phyloP scores from a whole-genome alignment of 2,113 vertebrate genomes.

The Petrocephalus microphthalmus region DNA sequence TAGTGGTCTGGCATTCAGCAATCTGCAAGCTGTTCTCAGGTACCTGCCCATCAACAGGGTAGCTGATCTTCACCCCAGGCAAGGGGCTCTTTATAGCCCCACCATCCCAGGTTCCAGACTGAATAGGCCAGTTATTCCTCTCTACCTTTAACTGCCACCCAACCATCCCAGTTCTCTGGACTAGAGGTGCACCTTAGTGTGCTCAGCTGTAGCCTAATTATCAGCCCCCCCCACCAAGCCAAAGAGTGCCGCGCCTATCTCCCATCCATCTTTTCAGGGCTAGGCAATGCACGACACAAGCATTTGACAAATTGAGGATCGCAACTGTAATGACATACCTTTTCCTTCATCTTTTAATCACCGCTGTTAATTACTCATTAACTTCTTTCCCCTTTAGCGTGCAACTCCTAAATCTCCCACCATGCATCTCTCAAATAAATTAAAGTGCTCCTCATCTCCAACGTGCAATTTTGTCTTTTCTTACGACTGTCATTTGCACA shows the following conservation, averaged over 20 bases:
- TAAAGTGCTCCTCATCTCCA: slow-evolving; percentile 85
- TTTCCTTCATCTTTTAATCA: slow-evolving; percentile 88
- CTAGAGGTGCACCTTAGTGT: slow-evolving; percentile 97
- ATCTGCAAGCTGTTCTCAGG: slow-evolving; percentile 82
- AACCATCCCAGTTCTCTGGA: slow-evolving; percentile 99
- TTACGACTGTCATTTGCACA: slow-evolving; percentile 85
- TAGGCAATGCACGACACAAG: slow-evolving; percentile 97
- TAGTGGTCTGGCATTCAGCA: slow-evolving; percentile 77
- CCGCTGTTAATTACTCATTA: slow-evolving; percentile 97
- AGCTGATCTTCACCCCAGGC: slow-evolving; percentile 81
- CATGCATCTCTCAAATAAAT: slow-evolving; percentile 86
- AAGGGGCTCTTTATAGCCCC: slow-evolving; percentile 84
- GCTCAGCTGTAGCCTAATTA: slow-evolving; percentile 96
- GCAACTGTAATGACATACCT: slow-evolving; percentile 98
- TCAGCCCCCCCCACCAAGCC: slow-evolving; percentile 78
- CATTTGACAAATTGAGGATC: slow-evolving; percentile 96
- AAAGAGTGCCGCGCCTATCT: slow-evolving; percentile 90
- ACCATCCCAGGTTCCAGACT: slow-evolving; percentile 70
- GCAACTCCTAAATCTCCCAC: slow-evolving; percentile 84
- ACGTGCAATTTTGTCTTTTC: slow-evolving; percentile 94
- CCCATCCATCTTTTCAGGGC: slow-evolving; percentile 96
- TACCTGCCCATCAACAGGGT: slow-evolving; percentile 82
- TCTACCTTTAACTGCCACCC: slow-evolving; percentile 98
- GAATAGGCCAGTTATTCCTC: slow-evolving; percentile 98
- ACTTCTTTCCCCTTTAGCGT: slow-evolving; percentile 81